A percentile compares a stretch with the other conserved stretches of the same genome.
Conservation (phyloP, 2,888 invertebrate genomes). For the Trisateles emortualis region DNA sequence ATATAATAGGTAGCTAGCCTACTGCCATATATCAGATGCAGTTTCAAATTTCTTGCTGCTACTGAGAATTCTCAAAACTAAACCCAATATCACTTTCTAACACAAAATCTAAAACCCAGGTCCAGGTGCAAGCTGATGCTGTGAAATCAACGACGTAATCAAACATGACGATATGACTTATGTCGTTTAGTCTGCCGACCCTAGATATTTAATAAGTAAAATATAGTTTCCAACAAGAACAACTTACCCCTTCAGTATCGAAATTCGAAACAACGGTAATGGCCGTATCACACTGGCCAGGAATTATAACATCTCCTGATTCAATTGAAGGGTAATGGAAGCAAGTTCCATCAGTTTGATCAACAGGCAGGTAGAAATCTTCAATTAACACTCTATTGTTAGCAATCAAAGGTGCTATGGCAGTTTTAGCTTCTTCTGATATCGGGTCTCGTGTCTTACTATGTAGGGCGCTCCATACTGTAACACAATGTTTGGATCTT, state of each 20-base stretch:
- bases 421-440: slow-evolving; percentile 49
- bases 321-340: slow-evolving; percentile 73
- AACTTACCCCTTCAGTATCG: slow-evolving; percentile 58
- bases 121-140: no score
- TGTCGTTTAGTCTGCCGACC: no score
- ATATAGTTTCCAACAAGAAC: not conserved
- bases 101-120: no score
- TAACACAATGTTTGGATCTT: not conserved
- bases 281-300: slow-evolving; percentile 69
- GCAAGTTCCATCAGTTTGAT: slow-evolving; percentile 65
- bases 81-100: no score
- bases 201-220: no score
- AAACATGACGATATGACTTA: no score
- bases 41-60: no score
- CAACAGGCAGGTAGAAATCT: slow-evolving; percentile 60
- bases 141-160: no score
- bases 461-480: slow-evolving; percentile 80
- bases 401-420: slow-evolving; percentile 54
- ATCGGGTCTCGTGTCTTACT: slow-evolving; percentile 59
- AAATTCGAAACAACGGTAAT: slow-evolving; percentile 67
- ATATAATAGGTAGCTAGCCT: no score
- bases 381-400: slow-evolving; percentile 56
- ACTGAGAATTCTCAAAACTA: no score
- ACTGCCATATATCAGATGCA: no score
- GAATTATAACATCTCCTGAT: slow-evolving; percentile 60